A percentile compares a stretch with the other conserved stretches of the same genome.
phyloP scores from a whole-genome alignment of 2,888 invertebrate genomes.

The Cylloceria caligata region DNA sequence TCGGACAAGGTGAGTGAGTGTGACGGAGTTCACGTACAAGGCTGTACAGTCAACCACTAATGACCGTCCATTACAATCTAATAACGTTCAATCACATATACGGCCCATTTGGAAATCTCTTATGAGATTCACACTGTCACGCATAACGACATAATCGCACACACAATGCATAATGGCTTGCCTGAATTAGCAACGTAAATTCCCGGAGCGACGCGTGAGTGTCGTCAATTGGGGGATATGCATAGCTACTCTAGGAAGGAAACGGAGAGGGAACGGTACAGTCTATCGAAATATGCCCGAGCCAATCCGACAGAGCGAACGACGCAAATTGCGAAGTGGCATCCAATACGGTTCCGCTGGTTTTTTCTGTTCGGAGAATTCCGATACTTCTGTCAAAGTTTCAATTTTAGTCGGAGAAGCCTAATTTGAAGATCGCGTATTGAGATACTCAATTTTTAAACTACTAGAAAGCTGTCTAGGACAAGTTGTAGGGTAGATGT shows the following conservation, averaged over 20 bases:
- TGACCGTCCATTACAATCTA: constrained; percentile 71
- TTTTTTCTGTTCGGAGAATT: background rate
- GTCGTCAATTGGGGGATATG: background rate
- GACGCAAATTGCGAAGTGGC: background rate
- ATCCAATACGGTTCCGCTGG: background rate
- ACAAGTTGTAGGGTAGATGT: too few relatives aligned
- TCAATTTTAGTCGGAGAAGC: too few relatives aligned
- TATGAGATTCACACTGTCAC: constrained; percentile 70
- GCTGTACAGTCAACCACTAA: constrained; percentile 62
- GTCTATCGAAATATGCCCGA: constrained; percentile 59
- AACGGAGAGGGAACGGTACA: constrained; percentile 25
- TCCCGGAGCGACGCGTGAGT: constrained; percentile 13
- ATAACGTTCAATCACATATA: constrained; percentile 59
- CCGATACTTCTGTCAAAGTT: background rate
- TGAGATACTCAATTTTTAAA: too few relatives aligned
- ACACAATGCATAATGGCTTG: constrained; percentile 47
- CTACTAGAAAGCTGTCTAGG: too few relatives aligned
- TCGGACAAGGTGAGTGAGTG: background rate
- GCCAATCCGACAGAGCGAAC: constrained; percentile 42
- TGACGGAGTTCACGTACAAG: constrained; percentile 64
- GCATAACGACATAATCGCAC: constrained; percentile 70
- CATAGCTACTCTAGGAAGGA: background rate
- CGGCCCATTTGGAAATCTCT: constrained; percentile 34
- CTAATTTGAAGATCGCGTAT: too few relatives aligned
- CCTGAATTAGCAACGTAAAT: constrained; percentile 48